Evolutionary conservation across 2,797 vertebrate species (phyloP), one percentile per base, ranked within the genome.

Genomic region (Neosalanx taihuensis): DNA sequence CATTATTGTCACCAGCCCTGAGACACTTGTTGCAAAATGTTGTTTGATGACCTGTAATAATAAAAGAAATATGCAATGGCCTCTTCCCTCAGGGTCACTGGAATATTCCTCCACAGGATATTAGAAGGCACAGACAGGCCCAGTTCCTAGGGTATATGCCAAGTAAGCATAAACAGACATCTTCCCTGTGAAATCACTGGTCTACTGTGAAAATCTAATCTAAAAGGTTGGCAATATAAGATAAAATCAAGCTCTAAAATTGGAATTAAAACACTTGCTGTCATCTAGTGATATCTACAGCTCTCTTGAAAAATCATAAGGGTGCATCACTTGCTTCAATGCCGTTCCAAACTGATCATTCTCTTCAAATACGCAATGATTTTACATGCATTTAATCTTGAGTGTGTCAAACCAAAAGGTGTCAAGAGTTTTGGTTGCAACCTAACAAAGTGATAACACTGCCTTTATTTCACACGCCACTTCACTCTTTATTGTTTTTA

Each of bases 21-120:
- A 89, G 85, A 81, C 84, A 79, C 88, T 84, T 90, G 89, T 89
- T 83, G 88, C 82, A 79, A 91, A 88, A 86, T 88, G 81, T 88
- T 82, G 83, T 80, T 86, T 86, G 84, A 88, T 88, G 89, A 88
- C 85, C 85, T 89, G 87, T 90, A 87, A 86, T 84, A 93, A 92
- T 92, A 91, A 93, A 92, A 88, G 63, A 90, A 88, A 88, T 92
- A 91, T 91, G 90, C 89, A 92, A 91, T 30, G 5, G 61, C 77
- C 62, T 83, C 72, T 56, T 77, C 69, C 58, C 76, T 46, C 41
- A 30, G 17, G 6, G 51, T 83, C 62, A 63, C 70, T 79, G 70
- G 33, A 49, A 72, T 67, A 74, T 71, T 74, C 30, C 61, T 64
- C 51, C 41, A 46, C 74, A 77, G 79, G 78, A 80, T 75, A 82